Base-by-base conservation (phyloP, 2,113 vertebrate genomes). In the Haemorhous mexicanus region DNA sequence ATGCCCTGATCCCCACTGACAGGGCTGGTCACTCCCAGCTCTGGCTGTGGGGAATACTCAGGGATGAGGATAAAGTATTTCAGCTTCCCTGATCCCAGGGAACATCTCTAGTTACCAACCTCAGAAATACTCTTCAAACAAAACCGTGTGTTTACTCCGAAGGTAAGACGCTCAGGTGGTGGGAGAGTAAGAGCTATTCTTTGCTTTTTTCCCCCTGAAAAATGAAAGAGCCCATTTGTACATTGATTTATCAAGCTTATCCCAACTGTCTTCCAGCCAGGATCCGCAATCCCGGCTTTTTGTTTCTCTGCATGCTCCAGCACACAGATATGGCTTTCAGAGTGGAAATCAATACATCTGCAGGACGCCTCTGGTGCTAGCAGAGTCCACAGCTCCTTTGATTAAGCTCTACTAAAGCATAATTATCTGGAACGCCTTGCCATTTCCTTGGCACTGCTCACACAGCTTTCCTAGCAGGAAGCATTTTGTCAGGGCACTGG, bases 381-480 rank as follows among this genome's bases (percentile, higher is more conserved):
- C 66, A 82, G 77, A 93, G 95, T 90, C 94, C 94, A 80, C 44
- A 33, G 94, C 90, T 83, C 53, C 95, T 96, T 96, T 97, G 93
- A 96, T 97, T 97, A 96, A 96, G 92, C 89, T 95, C 92, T 49
- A 39, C 93, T 94, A 95, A 95, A 91, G 85, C 82, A 75, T 90
- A 97, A 96, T 96, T 94, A 85, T 80, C 88, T 91, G 94, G 86
- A 95, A 97, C 90, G 93, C 94, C 96, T 92, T 82, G 88, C 95
- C 89, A 92, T 92, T 96, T 97, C 95, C 93, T 87, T 96, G 97
- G 92, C 93, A 92, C 27, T 44, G 41, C 43, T 80, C 63, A 39
- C 26, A 5, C 74, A 50, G 80, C 80, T 90, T 78, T 76, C 93
- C 87, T 63, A 27, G 8, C 68, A 41, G 81, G 81, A 94, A 84